Evolutionary conservation across 2,888 invertebrate genomes (phyloP).

Genomic region (Pinctada fucata): DNA sequence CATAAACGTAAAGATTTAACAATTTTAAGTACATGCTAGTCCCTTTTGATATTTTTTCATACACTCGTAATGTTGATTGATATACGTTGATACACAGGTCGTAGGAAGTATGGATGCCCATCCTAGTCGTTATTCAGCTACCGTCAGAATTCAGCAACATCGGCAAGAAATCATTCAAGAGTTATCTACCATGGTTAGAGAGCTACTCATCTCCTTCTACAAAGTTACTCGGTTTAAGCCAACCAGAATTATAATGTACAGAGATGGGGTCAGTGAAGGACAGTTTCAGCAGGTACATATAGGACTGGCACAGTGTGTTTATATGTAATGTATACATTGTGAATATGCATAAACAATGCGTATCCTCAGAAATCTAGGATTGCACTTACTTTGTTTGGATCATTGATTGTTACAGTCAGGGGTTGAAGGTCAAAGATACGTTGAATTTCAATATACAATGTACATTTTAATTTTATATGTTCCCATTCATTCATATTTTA

Average conservation of each 20-base stretch:
- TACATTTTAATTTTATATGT: no score
- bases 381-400: no score
- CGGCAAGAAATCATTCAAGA: constrained; percentile 99
- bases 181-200: constrained; percentile 97
- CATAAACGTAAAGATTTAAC: no score
- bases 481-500: no score
- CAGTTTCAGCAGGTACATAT: constrained; percentile 92
- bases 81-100: constrained; percentile 77
- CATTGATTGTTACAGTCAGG: no score
- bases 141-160: constrained; percentile 97
- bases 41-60: no score
- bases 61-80: no score
- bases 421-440: no score
- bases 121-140: constrained; percentile 98
- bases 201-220: constrained; percentile 99
- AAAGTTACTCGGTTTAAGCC: constrained; percentile 99
- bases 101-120: constrained; percentile 99
- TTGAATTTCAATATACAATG: no score
- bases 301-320: not conserved
- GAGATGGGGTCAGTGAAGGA: constrained; percentile 99
- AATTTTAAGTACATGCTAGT: no score
- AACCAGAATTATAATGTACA: constrained; percentile 97
- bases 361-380: no score
- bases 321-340: not conserved
- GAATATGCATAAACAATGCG: not conserved